phyloP scores from a whole-genome alignment of 2,888 invertebrate genomes.

The Drosophila cyrtoloma region DNA sequence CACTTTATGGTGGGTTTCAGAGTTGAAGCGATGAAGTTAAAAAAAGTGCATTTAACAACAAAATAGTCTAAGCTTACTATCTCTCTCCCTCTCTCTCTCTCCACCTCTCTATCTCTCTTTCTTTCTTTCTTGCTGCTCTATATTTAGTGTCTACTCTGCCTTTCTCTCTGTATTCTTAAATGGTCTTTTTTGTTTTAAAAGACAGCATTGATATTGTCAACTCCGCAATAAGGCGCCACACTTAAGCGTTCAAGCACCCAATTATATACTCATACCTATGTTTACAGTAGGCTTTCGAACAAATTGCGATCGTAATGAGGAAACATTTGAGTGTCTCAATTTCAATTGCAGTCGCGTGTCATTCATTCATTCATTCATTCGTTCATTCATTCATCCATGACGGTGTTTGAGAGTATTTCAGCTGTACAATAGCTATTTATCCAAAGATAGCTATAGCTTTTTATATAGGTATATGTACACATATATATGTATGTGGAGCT shows the following conservation, averaged over 20 bases:
- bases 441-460: neutral
- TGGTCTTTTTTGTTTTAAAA: neutral
- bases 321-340: slow-evolving; percentile 16
- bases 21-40: neutral
- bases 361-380: neutral
- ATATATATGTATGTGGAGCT: neutral
- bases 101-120: neutral
- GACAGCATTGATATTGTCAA: neutral
- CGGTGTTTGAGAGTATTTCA: too few relatives aligned
- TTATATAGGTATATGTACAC: neutral
- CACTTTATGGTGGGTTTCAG: slow-evolving; percentile 1
- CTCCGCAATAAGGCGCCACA: neutral
- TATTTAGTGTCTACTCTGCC: neutral
- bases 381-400: neutral
- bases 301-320: slow-evolving; percentile 3
- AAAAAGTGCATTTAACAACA: neutral
- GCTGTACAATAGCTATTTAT: slow-evolving; percentile 19
- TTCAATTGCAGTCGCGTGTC: slow-evolving; percentile 8
- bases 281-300: neutral
- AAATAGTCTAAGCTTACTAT: neutral
- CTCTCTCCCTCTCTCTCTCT: neutral
- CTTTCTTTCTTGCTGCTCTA: too few relatives aligned
- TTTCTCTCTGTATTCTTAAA: neutral
- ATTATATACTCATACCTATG: neutral
- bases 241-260: neutral